Evolutionary conservation across 2,888 invertebrate species (phyloP).

Genomic region (Patella ulyssiponensis): DNA sequence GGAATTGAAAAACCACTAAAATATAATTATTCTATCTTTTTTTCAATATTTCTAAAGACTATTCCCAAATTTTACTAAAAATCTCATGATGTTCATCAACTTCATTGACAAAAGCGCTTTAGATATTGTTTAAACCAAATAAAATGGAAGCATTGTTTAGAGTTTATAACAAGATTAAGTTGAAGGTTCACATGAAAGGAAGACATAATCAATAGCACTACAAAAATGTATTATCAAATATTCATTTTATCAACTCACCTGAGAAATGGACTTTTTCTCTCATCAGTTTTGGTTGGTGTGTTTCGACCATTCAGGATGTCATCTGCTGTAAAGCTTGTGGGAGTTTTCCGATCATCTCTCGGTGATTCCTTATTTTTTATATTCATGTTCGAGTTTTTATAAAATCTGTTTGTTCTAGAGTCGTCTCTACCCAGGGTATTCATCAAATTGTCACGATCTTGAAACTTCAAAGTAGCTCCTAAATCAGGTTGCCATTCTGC

Average conservation of each 20-base stretch:
- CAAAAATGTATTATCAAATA: too few species aligned
- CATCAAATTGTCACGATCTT: neutral
- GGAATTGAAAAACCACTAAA: too few species aligned
- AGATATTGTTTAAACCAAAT: too few species aligned
- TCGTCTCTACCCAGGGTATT: neutral
- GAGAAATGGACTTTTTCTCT: neutral
- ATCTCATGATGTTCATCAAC: too few species aligned
- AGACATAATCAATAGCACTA: too few species aligned
- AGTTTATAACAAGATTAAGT: too few species aligned
- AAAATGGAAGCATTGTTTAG: too few species aligned
- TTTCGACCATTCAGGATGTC: neutral
- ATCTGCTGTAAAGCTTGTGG: neutral
- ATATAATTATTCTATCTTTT: too few species aligned
- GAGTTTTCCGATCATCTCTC: neutral
- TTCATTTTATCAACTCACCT: neutral
- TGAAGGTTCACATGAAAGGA: too few species aligned
- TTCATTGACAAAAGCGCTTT: too few species aligned
- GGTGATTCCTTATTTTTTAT: neutral
- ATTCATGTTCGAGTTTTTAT: neutral
- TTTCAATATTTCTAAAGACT: too few species aligned
- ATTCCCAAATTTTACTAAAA: too few species aligned
- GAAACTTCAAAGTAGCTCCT: conserved; percentile 16
- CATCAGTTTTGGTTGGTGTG: neutral
- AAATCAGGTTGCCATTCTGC: conserved; percentile 18
- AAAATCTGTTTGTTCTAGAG: neutral